Conservation (phyloP, 2,113 vertebrate species). For the Anthoscopus minutus region DNA sequence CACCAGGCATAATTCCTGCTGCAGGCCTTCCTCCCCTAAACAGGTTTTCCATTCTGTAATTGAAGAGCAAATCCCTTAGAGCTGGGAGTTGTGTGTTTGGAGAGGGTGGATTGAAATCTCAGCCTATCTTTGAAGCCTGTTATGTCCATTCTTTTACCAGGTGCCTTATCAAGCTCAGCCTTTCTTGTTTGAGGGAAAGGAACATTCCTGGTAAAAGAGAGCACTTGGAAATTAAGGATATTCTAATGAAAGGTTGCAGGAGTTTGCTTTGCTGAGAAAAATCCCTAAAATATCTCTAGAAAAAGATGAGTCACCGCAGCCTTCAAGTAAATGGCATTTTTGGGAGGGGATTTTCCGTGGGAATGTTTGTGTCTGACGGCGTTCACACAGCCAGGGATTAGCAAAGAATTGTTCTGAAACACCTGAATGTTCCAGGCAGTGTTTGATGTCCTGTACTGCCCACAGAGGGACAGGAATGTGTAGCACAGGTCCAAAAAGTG, state of each 20-base stretch:
- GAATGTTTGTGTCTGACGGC: not conserved
- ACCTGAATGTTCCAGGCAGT: not conserved
- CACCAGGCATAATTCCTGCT: not conserved
- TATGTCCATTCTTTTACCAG: not conserved
- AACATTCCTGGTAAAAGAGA: not conserved
- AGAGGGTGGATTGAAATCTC: not conserved
- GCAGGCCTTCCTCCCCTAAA: not conserved
- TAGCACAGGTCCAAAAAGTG: not conserved
- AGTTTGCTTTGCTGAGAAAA: not conserved
- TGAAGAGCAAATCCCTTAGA: not conserved
- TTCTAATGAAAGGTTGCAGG: not conserved
- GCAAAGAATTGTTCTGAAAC: not conserved
- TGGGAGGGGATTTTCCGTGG: not conserved
- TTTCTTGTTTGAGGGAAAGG: not conserved
- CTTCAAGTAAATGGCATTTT: not conserved
- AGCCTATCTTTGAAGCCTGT: not conserved
- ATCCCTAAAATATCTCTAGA: not conserved
- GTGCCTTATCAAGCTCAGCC: not conserved
- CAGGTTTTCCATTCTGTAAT: not conserved
- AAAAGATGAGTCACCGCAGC: not conserved
- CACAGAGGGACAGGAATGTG: accelerated
- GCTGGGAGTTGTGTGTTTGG: not conserved
- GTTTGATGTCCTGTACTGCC: not conserved
- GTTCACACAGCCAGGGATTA: not conserved
- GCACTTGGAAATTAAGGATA: not conserved